Percentiles rank a stretch among this genome's conserved stretches.
These are phyloP conservation scores for Scaptomyza flava DNA, from an alignment of 2,888 invertebrate species.

Conservation along the genomic window DNA sequence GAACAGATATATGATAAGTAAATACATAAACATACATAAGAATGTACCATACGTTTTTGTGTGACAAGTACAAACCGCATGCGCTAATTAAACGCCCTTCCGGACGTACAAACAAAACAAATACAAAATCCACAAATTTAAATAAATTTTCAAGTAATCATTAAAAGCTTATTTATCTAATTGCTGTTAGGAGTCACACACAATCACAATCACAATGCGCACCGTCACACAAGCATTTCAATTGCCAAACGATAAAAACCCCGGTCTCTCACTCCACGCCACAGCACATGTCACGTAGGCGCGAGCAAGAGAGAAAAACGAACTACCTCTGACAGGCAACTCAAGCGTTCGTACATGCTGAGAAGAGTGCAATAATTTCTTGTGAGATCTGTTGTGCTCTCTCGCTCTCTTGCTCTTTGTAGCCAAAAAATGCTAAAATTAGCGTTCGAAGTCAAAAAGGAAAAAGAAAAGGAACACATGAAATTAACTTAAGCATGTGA, in stretches of 20 bases:
- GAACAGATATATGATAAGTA: conserved; percentile 1
- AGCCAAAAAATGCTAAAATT: conserved; percentile 63
- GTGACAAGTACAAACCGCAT: not conserved
- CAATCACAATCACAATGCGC: conserved; percentile 5
- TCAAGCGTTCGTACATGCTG: not conserved
- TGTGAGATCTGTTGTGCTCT: conserved; percentile 16
- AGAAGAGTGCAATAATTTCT: conserved; percentile 11
- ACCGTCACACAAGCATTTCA: conserved; percentile 13
- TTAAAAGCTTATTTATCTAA: conserved; percentile 73
- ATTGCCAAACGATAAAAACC: conserved; percentile 35
- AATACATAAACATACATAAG: conserved; percentile 7
- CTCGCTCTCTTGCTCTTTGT: conserved; percentile 22
- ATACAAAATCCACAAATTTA: conserved; percentile 37
- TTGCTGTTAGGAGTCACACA: conserved; percentile 45
- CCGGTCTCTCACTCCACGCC: too few species aligned
- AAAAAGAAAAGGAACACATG: conserved; percentile 42
- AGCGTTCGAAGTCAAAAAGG: conserved; percentile 43
- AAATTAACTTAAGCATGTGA: conserved; percentile 72
- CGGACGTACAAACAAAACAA: conserved; percentile 22
- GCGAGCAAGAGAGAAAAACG: not conserved
- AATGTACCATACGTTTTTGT: conserved; percentile 1
- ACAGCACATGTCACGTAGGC: conserved; percentile 27
- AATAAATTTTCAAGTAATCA: conserved; percentile 55
- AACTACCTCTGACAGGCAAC: not conserved
- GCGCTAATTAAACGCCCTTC: conserved; percentile 32